Percentiles rank a stretch among this genome's conserved stretches.
Evolutionary conservation across 2,797 vertebrate genomes (phyloP).

Genomic region (Artibeus jamaicensis): DNA sequence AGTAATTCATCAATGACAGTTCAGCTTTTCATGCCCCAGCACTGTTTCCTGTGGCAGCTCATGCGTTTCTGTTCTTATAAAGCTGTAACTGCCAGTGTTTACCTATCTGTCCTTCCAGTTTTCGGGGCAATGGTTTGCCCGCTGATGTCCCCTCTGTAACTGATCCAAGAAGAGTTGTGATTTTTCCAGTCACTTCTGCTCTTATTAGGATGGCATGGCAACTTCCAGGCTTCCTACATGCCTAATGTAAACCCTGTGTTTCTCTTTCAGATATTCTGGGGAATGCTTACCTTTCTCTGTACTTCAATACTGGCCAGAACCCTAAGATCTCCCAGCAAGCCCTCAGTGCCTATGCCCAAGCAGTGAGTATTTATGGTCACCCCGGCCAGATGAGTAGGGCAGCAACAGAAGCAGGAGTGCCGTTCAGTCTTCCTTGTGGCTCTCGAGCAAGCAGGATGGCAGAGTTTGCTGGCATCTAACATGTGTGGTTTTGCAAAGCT

Average conservation of each 20-base stretch:
- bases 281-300: constrained; percentile 93
- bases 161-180: neutral
- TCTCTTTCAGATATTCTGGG: constrained; percentile 90
- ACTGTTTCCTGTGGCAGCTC: neutral
- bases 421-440: neutral
- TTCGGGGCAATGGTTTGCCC: neutral
- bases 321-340: constrained; percentile 93
- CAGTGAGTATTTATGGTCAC: constrained; percentile 85
- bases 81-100: neutral
- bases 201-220: neutral
- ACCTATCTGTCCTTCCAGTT: neutral
- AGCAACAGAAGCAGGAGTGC: neutral
- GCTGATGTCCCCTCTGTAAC: neutral
- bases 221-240: neutral
- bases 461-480: neutral
- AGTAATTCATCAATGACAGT: neutral
- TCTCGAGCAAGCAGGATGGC: neutral
- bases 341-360: constrained; percentile 91
- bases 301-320: constrained; percentile 92
- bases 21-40: neutral
- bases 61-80: neutral
- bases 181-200: neutral
- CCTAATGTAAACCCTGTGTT: neutral
- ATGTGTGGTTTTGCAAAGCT: neutral
- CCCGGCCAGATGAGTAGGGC: neutral